Conservation (phyloP, 2,888 invertebrate genomes). For the Troilus luridus region DNA sequence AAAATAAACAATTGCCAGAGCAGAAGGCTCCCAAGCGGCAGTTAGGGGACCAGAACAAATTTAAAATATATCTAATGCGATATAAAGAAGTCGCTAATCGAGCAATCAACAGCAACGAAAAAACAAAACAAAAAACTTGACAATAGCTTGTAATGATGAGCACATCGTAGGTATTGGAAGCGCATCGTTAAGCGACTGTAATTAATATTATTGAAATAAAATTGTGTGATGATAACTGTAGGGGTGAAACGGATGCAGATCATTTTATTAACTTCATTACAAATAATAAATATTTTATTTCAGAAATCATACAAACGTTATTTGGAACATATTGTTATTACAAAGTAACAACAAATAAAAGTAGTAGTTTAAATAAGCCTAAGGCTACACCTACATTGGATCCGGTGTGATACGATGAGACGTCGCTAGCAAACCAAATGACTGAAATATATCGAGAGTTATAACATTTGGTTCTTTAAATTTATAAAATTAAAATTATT, state of each 20-base stretch:
- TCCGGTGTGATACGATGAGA: no score
- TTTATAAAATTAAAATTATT: no score
- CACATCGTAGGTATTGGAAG: not conserved
- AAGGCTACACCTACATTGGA: no score
- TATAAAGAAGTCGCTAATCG: not conserved
- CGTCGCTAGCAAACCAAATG: no score
- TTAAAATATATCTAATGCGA: not conserved
- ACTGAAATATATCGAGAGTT: no score
- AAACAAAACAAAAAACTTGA: not conserved
- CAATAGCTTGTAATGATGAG: not conserved
- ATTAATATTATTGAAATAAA: not conserved
- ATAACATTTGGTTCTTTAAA: no score
- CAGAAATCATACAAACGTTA: no score
- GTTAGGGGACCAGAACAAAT: constrained; percentile 7
- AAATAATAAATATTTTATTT: not conserved
- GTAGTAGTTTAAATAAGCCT: no score
- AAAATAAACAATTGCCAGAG: not conserved
- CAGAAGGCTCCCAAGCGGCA: not conserved
- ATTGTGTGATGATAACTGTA: not conserved
- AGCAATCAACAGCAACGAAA: not conserved
- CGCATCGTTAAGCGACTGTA: not conserved
- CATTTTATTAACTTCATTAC: not conserved
- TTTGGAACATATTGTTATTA: no score
- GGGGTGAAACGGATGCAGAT: not conserved
- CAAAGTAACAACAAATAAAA: no score